Conservation (phyloP, 2,888 invertebrate species). For the Drosophila tripunctata region DNA sequence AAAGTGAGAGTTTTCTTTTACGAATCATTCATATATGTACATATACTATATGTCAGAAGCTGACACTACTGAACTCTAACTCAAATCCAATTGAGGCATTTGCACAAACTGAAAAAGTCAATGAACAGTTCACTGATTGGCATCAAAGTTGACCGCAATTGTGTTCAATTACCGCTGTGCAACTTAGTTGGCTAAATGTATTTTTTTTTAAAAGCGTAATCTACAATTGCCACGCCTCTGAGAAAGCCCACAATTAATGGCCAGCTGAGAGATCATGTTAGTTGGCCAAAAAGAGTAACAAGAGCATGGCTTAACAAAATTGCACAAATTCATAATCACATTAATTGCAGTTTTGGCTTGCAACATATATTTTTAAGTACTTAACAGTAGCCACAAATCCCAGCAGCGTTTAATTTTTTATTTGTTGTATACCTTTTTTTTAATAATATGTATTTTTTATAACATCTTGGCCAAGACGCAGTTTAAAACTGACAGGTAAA, state of each 20-base stretch:
- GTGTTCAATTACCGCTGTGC: constrained; percentile 30
- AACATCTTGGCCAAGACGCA: constrained; percentile 11
- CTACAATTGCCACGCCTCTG: constrained; percentile 52
- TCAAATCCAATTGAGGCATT: not conserved
- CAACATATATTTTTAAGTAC: constrained; percentile 50
- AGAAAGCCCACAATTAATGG: constrained; percentile 49
- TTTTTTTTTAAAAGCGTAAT: constrained; percentile 63
- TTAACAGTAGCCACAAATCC: constrained; percentile 13
- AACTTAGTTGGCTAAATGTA: constrained; percentile 16
- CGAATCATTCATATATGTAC: no score
- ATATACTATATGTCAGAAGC: constrained; percentile 41
- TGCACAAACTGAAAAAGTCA: constrained; percentile 33
- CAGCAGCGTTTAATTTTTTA: constrained; percentile 9
- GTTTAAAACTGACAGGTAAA: constrained; percentile 26
- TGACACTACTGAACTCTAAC: constrained; percentile 28
- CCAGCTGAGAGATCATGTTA: constrained; percentile 11
- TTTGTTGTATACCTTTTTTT: not conserved
- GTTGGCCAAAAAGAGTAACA: constrained; percentile 8
- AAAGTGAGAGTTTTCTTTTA: constrained; percentile 61
- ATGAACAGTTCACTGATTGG: constrained; percentile 46
- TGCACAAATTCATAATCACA: constrained; percentile 42
- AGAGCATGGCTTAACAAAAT: constrained; percentile 28
- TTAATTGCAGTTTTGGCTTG: constrained; percentile 69
- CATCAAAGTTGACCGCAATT: constrained; percentile 48
- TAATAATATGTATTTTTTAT: constrained; percentile 21